A percentile compares a stretch with the other conserved stretches of the same genome.
These are phyloP conservation scores for Globodera ellingtonae DNA, from an alignment of 1,140 invertebrate species.

Conservation along the genomic window DNA sequence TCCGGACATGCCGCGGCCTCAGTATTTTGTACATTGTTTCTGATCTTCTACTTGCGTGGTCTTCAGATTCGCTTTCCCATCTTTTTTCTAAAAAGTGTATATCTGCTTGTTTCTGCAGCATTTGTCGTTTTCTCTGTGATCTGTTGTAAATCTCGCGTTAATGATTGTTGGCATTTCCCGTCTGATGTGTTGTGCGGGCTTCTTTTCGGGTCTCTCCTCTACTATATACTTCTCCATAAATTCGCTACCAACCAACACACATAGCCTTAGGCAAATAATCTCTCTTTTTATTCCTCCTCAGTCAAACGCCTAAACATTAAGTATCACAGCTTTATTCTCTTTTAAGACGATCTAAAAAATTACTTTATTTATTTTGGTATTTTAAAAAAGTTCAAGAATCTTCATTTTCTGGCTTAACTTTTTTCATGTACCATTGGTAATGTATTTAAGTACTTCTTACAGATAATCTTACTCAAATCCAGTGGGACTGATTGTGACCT, in stretches of 20 bases:
- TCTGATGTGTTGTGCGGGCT: constrained; percentile 38
- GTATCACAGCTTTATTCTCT: not conserved
- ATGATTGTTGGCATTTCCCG: constrained; percentile 35
- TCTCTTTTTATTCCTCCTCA: not conserved
- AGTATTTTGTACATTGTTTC: constrained; percentile 31
- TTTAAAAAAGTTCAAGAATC: not conserved
- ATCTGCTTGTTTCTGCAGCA: constrained; percentile 7
- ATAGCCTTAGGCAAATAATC: not conserved
- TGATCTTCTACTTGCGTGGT: constrained; percentile 28
- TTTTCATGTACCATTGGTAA: no score
- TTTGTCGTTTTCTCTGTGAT: constrained; percentile 29
- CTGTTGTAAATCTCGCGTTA: constrained; percentile 37
- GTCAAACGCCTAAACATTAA: no score
- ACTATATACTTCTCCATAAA: constrained; percentile 30
- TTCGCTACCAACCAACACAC: not conserved
- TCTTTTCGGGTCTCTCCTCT: constrained; percentile 24
- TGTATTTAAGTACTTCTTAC: not conserved
- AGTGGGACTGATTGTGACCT: not conserved
- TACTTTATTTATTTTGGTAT: not conserved
- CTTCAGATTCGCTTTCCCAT: constrained; percentile 16
- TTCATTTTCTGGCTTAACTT: not conserved
- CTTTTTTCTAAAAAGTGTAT: constrained; percentile 22
- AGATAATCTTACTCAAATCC: not conserved
- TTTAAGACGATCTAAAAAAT: not conserved
- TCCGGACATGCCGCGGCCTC: constrained; percentile 41